Conservation (phyloP, 2,113 vertebrate species). For the Ascaphus truei region DNA sequence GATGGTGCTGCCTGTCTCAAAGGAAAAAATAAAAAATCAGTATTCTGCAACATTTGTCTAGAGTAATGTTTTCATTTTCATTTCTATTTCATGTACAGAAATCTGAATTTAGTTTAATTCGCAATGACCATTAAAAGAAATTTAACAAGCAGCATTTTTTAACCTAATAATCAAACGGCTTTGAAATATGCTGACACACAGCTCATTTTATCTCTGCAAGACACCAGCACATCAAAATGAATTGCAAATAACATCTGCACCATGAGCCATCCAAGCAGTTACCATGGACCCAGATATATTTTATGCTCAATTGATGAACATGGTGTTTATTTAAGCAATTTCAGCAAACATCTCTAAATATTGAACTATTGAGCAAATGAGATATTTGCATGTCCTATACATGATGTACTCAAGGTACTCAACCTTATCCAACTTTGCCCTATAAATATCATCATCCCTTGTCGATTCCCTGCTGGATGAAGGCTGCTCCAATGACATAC, state of each 20-base stretch:
- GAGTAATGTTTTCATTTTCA: background rate
- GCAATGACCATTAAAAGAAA: background rate
- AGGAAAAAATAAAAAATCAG: background rate
- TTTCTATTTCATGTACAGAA: background rate
- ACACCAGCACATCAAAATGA: constrained; percentile 11
- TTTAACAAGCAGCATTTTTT: background rate
- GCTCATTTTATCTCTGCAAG: background rate
- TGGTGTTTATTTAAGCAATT: background rate
- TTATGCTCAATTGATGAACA: background rate
- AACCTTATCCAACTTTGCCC: background rate
- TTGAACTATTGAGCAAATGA: background rate
- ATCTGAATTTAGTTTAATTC: background rate
- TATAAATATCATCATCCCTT: too few relatives aligned
- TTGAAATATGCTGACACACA: background rate
- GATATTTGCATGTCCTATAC: background rate
- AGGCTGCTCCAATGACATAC: too few relatives aligned
- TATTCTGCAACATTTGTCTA: background rate
- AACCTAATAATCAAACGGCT: background rate
- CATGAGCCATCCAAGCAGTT: background rate
- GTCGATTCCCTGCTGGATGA: too few relatives aligned
- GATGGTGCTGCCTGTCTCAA: background rate
- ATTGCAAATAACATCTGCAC: constrained; percentile 1
- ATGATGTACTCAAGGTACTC: background rate
- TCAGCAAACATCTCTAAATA: background rate
- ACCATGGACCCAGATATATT: background rate